Conservation (phyloP, 2,113 vertebrate genomes). For the Rhea americana region DNA sequence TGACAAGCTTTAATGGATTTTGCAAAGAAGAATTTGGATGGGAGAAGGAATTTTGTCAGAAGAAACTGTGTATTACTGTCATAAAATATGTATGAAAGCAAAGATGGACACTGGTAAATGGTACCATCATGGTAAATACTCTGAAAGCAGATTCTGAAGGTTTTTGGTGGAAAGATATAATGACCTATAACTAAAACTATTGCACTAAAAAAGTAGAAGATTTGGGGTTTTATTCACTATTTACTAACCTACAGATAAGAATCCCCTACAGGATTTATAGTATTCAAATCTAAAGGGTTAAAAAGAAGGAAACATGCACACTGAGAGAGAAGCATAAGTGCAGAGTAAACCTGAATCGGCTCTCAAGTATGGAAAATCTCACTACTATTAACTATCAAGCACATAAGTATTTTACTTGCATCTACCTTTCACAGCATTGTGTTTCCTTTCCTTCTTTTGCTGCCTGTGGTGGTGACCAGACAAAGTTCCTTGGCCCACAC, state of each 20-base stretch:
- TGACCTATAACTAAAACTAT: neutral
- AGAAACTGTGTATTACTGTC: neutral
- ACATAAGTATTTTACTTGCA: neutral
- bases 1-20: slow-evolving; percentile 64
- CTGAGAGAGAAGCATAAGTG: accelerated
- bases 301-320: neutral
- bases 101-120: neutral
- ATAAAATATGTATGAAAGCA: neutral
- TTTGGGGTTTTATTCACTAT: neutral
- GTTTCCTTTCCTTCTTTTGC: too few species aligned
- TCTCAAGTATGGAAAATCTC: neutral
- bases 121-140: neutral
- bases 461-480: too few species aligned
- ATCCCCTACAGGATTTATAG: neutral
- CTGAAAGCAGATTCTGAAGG: neutral
- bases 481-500: too few species aligned
- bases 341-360: neutral
- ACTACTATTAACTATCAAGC: neutral
- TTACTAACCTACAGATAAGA: neutral
- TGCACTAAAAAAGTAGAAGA: neutral
- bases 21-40: slow-evolving; percentile 19
- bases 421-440: too few species aligned
- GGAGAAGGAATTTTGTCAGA: slow-evolving; percentile 13
- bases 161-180: neutral
- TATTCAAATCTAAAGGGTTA: neutral